These are phyloP conservation scores for Arctopsyche grandis DNA, from an alignment of 1,140 invertebrate genomes.

Conservation along the genomic window DNA sequence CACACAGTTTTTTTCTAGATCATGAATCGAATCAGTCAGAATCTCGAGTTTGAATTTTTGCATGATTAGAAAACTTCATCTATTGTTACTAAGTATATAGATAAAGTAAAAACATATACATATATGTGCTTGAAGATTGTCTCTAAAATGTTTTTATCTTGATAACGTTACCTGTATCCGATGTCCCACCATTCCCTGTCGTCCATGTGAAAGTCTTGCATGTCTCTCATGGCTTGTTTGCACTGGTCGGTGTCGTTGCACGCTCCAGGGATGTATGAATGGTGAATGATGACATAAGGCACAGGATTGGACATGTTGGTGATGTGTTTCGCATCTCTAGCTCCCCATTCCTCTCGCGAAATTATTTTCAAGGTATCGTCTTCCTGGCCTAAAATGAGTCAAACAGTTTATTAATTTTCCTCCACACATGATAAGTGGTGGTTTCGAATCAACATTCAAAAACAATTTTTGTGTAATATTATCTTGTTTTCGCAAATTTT, in stretches of 20 bases:
- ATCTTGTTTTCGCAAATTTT: too few relatives aligned
- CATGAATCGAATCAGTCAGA: neutral
- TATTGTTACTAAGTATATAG: too few relatives aligned
- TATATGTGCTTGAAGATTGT: too few relatives aligned
- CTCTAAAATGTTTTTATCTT: neutral
- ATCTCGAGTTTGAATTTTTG: too few relatives aligned
- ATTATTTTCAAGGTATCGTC: constrained; percentile 57
- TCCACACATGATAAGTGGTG: too few relatives aligned
- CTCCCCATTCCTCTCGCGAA: constrained; percentile 71
- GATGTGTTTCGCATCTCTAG: constrained; percentile 65
- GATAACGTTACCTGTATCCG: constrained; percentile 71
- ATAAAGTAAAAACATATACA: too few relatives aligned
- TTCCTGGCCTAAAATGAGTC: neutral
- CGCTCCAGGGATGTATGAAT: constrained; percentile 71
- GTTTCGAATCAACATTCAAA: too few relatives aligned
- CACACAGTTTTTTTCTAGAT: neutral
- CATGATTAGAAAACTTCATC: too few relatives aligned
- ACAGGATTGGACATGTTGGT: constrained; percentile 70
- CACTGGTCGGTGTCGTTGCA: constrained; percentile 69
- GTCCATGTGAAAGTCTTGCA: constrained; percentile 71
- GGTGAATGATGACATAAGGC: constrained; percentile 81
- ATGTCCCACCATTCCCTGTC: constrained; percentile 75
- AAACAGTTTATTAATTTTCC: too few relatives aligned
- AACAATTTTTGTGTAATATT: too few relatives aligned
- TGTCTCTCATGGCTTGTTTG: constrained; percentile 64